Base-by-base conservation (phyloP, 2,888 invertebrate species). In the Bembecia ichneumoniformis region DNA sequence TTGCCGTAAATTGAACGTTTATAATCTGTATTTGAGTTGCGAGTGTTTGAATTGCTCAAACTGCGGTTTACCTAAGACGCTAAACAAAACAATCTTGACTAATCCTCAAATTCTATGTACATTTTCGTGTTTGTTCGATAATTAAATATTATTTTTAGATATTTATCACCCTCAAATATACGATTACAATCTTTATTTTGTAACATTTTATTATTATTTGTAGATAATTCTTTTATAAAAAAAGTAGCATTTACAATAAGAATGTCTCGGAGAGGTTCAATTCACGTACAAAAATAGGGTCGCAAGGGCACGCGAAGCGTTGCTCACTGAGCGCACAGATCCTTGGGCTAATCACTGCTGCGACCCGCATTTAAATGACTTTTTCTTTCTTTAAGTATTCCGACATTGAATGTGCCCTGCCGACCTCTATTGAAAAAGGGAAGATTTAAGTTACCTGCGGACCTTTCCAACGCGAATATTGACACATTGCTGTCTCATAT, bases 291-390 rank as follows among this genome's bases (percentile, higher is more conserved):
- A 65, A 40, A 40, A 40, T 40, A 40, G 68, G 68, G 68, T 66
- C 62, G 63, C 54, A 52, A 64, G 74, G 68, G 64, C 67, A 66
- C 68, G 66, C 40, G 14, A 66, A 69, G 70, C 56, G 60, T 58
- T 64, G 14, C 44, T 44, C 17, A 11, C 44, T 16, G 15, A 15
- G 44, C 63, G 57, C 62, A 56, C 64, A 63, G 65, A 64, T 65
- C 70, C 67, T 71, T 63, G 44, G 66, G 69, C 77, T 83, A 84
- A 87, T 84, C 82, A 81, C 80, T 71, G 62, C 63, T 68, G 65
- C 70, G 77, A 70, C 77, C 80, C 78, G 83, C 80, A 83, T 84
- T 82, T 74, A 82, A 82, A 84, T 79, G 71, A 69, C 75, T 71
- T 75, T 74, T 78, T 77, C 71, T 69, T 61, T 65, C 52, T 68